Conservation (phyloP, 2,888 invertebrate species). For the Drosophila atripex region DNA sequence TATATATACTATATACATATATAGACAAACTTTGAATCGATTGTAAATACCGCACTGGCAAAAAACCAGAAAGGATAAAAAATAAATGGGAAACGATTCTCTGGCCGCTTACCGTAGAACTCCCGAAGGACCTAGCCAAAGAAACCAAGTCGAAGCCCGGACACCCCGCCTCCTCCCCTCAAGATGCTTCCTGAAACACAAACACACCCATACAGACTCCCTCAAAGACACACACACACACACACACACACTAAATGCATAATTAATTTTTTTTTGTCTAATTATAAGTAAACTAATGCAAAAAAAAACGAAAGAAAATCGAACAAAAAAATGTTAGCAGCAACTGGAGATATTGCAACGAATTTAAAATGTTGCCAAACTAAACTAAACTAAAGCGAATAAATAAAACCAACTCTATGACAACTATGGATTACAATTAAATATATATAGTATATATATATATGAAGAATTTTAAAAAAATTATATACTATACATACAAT, state of each 20-base stretch:
- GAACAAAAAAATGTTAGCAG: constrained; percentile 61
- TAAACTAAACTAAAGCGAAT: constrained; percentile 61
- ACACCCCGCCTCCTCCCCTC: neutral
- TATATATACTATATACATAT: constrained; percentile 60
- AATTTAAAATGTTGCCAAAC: constrained; percentile 78
- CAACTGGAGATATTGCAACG: constrained; percentile 78
- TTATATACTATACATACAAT: constrained; percentile 44
- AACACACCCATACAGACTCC: constrained; percentile 7
- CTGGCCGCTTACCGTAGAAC: constrained; percentile 42
- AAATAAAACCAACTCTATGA: constrained; percentile 45
- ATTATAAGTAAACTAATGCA: constrained; percentile 71
- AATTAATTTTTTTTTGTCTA: constrained; percentile 66
- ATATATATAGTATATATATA: constrained; percentile 52
- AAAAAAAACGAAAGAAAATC: constrained; percentile 11
- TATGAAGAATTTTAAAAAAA: constrained; percentile 50
- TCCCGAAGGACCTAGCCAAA: constrained; percentile 21
- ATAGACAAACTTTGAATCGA: constrained; percentile 51
- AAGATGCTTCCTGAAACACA: constrained; percentile 24
- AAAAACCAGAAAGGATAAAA: constrained; percentile 33
- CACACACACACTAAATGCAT: constrained; percentile 27
- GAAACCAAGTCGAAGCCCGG: constrained; percentile 24
- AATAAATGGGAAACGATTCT: constrained; percentile 25
- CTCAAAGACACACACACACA: constrained; percentile 10
- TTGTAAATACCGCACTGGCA: constrained; percentile 65
- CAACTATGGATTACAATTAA: constrained; percentile 40